Evolutionary conservation across 2,113 vertebrate species (phyloP), one percentile per base, ranked within the genome.

Genomic region (Cisticola juncidis): DNA sequence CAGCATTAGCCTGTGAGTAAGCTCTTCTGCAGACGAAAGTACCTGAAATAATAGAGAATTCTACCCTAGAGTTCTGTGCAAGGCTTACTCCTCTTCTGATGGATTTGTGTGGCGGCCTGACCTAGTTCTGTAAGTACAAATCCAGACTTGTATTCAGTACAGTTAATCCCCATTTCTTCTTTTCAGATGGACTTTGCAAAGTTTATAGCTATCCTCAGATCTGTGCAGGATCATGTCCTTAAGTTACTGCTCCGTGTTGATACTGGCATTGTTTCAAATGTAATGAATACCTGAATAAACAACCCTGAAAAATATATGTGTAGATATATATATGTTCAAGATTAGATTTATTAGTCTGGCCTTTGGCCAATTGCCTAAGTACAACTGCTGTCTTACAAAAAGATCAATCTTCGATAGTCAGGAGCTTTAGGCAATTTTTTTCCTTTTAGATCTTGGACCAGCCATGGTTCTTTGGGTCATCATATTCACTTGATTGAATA

Each of bases 151-250:
- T 48, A 33, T 53, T 92, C 93, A 77, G 58, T 69, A 91, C 81
- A 74, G 66, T 86, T 92, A 81, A 92, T 88, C 58, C 84, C 44
- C 23, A 33, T 78, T 92, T 84, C 28, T 97, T 86, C 56, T 88
- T 88, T 80, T 68, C 76, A 88, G 45, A 36, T 81, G 80, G 48
- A 78, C 42, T 82, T 70, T 45, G 12, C 10, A 44, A 79, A 85
- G 68, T 83, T 93, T 82, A 54, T 73, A 86, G 45, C 15, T 10
- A 15, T 44, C 51, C 88, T 73, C 66, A 62, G 76, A 84, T 71
- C 69, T 60, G 48, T 84, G n/a, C 20, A 68, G 40, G 77, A 84
- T 91, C 81, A 31, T 17, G 53, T 73, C 76, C 57, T 88, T 62
- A 83, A 83, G 70, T 86, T 61, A 83, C 50, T 82, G 54, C 24